These are phyloP conservation scores for Temnothorax rugatulus DNA, from an alignment of 2,888 invertebrate genomes.

Conservation along the genomic window DNA sequence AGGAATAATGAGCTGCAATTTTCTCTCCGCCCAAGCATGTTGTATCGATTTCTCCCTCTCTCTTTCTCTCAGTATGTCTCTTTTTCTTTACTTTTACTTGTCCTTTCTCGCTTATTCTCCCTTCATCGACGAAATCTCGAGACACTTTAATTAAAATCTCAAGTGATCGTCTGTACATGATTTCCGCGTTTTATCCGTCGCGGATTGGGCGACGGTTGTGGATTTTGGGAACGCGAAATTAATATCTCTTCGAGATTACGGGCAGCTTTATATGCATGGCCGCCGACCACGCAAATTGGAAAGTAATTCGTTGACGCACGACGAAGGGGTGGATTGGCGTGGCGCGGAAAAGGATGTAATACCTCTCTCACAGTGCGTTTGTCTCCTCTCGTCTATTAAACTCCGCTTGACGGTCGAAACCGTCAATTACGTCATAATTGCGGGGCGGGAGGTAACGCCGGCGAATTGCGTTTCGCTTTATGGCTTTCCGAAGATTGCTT, in stretches of 20 bases:
- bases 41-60: constrained; percentile 40
- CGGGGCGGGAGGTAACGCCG: constrained; percentile 49
- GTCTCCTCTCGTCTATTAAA: constrained; percentile 70
- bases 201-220: constrained; percentile 25
- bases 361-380: constrained; percentile 61
- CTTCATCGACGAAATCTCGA: constrained; percentile 26
- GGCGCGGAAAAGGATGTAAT: constrained; percentile 22
- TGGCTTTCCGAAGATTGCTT: constrained; percentile 64
- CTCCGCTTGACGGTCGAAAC: constrained; percentile 54
- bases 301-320: constrained; percentile 49
- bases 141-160: constrained; percentile 51
- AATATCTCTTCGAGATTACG: constrained; percentile 44
- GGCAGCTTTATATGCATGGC: constrained; percentile 36
- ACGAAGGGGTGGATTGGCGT: constrained; percentile 28
- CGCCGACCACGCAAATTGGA: constrained; percentile 47
- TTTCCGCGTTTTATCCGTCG: constrained; percentile 36
- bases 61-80: not conserved
- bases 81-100: constrained; percentile 5
- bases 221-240: constrained; percentile 50
- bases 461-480: constrained; percentile 50
- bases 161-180: constrained; percentile 13
- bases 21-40: constrained; percentile 43
- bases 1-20: constrained; percentile 57
- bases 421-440: constrained; percentile 71
- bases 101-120: not conserved